Conservation (phyloP, 2,888 invertebrate species). For the Acholoe squamosa region DNA sequence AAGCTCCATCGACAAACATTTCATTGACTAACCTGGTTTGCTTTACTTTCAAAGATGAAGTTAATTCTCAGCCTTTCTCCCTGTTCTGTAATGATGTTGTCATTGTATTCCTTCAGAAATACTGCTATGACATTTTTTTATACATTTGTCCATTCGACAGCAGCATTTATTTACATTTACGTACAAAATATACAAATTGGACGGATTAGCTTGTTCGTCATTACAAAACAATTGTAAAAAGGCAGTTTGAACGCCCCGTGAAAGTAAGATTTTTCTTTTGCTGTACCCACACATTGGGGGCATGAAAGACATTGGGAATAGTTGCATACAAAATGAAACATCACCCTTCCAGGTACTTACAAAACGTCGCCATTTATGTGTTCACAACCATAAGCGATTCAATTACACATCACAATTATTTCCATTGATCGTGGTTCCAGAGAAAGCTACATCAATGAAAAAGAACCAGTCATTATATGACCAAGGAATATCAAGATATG, state of each 20-base stretch:
- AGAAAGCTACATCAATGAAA: neutral
- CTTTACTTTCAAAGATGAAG: neutral
- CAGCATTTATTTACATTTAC: constrained; percentile 33
- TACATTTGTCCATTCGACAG: constrained; percentile 24
- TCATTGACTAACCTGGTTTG: constrained; percentile 5
- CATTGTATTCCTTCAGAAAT: constrained; percentile 36
- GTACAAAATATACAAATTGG: constrained; percentile 56
- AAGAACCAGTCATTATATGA: constrained; percentile 30
- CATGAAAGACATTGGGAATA: constrained; percentile 49
- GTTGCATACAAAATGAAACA: constrained; percentile 44
- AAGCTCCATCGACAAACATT: neutral
- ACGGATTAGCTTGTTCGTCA: constrained; percentile 39
- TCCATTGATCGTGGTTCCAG: neutral
- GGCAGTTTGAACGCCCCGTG: constrained; percentile 14
- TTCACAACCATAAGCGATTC: constrained; percentile 9
- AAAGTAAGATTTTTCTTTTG: neutral
- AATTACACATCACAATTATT: constrained; percentile 42
- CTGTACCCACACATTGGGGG: constrained; percentile 24
- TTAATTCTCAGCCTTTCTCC: constrained; percentile 47
- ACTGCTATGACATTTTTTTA: neutral
- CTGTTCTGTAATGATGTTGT: constrained; percentile 45
- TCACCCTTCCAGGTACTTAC: constrained; percentile 3
- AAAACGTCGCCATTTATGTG: constrained; percentile 34
- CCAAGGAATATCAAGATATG: constrained; percentile 2
- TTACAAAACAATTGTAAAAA: constrained; percentile 26